These are phyloP conservation scores for Chymomyza procnemis DNA, from an alignment of 2,888 invertebrate genomes.

Conservation along the genomic window DNA sequence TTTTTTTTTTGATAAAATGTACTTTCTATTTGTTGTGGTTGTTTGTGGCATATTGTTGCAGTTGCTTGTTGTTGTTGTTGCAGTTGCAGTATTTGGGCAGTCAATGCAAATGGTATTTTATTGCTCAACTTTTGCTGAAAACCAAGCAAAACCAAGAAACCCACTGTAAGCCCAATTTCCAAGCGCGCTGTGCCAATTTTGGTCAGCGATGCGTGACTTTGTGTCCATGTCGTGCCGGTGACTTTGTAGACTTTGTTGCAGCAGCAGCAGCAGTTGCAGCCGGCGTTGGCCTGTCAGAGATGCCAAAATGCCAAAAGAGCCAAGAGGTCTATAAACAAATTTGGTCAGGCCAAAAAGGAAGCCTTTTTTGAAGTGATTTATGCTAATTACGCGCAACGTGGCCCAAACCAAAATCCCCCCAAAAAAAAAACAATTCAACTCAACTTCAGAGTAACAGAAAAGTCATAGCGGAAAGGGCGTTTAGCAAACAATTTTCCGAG, in stretches of 20 bases:
- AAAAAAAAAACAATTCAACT: conserved; percentile 18
- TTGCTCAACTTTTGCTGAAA: conserved; percentile 56
- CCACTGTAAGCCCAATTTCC: conserved; percentile 41
- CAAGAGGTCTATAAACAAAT: conserved; percentile 67
- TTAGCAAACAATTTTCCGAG: conserved; percentile 20
- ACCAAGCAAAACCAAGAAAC: conserved; percentile 32
- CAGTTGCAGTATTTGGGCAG: conserved; percentile 27
- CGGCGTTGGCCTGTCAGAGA: conserved; percentile 45
- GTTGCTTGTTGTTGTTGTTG: conserved; percentile 23
- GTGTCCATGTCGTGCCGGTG: conserved; percentile 62
- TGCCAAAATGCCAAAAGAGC: conserved; percentile 71
- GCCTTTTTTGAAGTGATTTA: conserved; percentile 72
- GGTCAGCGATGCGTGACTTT: conserved; percentile 71
- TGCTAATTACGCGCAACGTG: conserved; percentile 68
- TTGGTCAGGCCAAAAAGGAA: conserved; percentile 69
- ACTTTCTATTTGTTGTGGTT: conserved; percentile 30
- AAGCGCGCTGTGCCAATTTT: conserved; percentile 59
- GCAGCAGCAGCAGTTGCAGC: conserved; percentile 29
- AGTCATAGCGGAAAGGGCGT: conserved; percentile 40
- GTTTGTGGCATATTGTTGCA: conserved; percentile 16
- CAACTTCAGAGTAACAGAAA: conserved; percentile 23
- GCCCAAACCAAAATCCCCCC: conserved; percentile 39
- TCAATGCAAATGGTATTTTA: conserved; percentile 65
- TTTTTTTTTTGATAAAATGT: conserved; percentile 9
- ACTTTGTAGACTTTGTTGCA: background rate